Evolutionary conservation across 2,888 invertebrate genomes (phyloP).

Genomic region (Leptothorax acervorum): DNA sequence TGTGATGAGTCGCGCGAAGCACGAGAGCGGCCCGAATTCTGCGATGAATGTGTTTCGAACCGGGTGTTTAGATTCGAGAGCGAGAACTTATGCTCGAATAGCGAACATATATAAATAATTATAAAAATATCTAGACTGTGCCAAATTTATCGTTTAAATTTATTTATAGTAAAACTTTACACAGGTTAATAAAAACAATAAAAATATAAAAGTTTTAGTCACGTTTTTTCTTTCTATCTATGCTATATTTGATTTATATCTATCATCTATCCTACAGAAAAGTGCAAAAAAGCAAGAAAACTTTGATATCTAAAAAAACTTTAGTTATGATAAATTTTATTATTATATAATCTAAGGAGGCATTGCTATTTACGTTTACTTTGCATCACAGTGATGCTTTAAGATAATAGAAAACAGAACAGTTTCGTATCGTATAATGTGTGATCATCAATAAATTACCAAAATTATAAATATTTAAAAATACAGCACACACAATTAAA

Average conservation of each 20-base stretch:
- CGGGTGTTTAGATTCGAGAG: too few relatives aligned
- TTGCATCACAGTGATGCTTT: neutral
- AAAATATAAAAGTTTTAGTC: conserved; percentile 13
- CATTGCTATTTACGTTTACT: neutral
- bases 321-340: conserved; percentile 1
- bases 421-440: neutral
- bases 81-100: too few relatives aligned
- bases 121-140: neutral
- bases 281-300: neutral
- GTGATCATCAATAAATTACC: neutral
- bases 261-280: neutral
- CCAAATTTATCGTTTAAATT: neutral
- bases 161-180: neutral
- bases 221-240: neutral
- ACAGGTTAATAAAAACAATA: neutral
- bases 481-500: neutral
- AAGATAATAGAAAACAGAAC: neutral
- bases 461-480: conserved; percentile 19
- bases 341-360: neutral
- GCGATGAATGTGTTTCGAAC: too few relatives aligned
- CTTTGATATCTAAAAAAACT: neutral
- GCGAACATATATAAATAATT: conserved; percentile 7
- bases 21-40: too few relatives aligned
- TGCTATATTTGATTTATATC: conserved; percentile 1
- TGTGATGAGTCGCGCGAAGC: too few relatives aligned